Percentiles rank a stretch among this genome's conserved stretches.
These are phyloP conservation scores for Dolichopus griseipennis DNA, from an alignment of 2,888 invertebrate genomes.

Conservation along the genomic window DNA sequence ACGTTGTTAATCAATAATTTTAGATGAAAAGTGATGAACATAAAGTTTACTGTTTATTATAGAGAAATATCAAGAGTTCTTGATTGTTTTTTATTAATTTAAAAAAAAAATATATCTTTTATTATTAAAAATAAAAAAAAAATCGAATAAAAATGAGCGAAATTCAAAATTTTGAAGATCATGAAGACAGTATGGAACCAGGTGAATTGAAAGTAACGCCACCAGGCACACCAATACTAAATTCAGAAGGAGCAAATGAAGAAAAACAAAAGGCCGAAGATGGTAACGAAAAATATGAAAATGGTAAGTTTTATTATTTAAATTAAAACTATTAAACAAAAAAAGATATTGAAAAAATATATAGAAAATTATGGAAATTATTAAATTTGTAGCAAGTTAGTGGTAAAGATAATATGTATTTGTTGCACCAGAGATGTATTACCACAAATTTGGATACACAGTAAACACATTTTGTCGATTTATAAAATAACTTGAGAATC, in stretches of 20 bases:
- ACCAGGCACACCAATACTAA: neutral
- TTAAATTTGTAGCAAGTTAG: slow-evolving; percentile 2
- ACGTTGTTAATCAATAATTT: slow-evolving; percentile 4
- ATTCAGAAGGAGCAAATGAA: neutral
- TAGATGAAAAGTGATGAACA: neutral
- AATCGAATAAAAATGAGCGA: neutral
- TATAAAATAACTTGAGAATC: neutral
- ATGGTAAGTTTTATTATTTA: neutral
- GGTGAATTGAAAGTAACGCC: slow-evolving; percentile 9
- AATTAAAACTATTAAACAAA: neutral
- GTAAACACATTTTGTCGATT: neutral
- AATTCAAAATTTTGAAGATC: neutral
- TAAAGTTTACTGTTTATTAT: neutral
- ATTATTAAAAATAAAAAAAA: neutral
- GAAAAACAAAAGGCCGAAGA: neutral
- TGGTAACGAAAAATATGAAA: neutral
- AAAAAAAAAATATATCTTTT: too few relatives aligned
- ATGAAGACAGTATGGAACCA: slow-evolving; percentile 8
- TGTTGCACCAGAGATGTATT: neutral
- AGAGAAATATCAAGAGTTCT: too few relatives aligned
- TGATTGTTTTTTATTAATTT: too few relatives aligned
- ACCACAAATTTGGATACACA: neutral
- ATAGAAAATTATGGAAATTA: slow-evolving; percentile 3
- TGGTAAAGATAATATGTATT: neutral
- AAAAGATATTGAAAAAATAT: neutral